A percentile compares a stretch with the other conserved stretches of the same genome.
phyloP scores from a whole-genome alignment of 1,140 invertebrate species.

The Drosophila santomea region DNA sequence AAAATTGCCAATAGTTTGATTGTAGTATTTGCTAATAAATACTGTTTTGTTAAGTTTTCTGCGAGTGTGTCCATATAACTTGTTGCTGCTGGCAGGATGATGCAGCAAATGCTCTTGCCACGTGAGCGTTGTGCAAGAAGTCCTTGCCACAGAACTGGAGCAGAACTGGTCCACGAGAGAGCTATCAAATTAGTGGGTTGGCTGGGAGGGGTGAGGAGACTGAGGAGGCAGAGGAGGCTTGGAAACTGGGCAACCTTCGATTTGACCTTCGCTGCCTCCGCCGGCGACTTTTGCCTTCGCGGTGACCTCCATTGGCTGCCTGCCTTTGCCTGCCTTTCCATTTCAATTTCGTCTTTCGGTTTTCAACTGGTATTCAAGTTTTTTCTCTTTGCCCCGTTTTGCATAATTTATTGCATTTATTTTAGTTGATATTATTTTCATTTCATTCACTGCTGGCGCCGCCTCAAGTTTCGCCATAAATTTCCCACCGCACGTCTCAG shows the following conservation, averaged over 20 bases:
- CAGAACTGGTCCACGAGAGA: background rate
- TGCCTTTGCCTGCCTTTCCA: constrained; percentile 37
- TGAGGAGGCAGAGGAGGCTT: background rate
- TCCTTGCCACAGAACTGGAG: constrained; percentile 33
- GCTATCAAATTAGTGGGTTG: background rate
- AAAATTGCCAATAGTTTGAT: no score
- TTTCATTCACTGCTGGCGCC: constrained; percentile 31
- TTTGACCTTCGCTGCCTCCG: constrained; percentile 63
- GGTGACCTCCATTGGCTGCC: constrained; percentile 35
- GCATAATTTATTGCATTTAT: constrained; percentile 80
- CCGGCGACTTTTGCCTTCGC: constrained; percentile 21
- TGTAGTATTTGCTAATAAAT: no score
- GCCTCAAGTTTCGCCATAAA: constrained; percentile 55
- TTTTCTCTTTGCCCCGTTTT: constrained; percentile 43
- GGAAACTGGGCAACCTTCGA: constrained; percentile 39
- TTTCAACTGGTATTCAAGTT: constrained; percentile 30
- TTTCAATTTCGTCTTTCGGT: constrained; percentile 61
- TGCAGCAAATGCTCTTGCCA: constrained; percentile 18
- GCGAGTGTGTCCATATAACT: constrained; percentile 27
- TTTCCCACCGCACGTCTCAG: constrained; percentile 15
- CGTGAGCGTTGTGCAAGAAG: constrained; percentile 49
- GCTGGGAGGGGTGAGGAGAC: background rate
- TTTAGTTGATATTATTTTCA: constrained; percentile 23
- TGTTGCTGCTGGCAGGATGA: constrained; percentile 42
- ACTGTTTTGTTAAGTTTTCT: background rate